Percentiles rank a stretch among this genome's conserved stretches.
phyloP scores from a whole-genome alignment of 2,113 vertebrate species.

The Condylura cristata region DNA sequence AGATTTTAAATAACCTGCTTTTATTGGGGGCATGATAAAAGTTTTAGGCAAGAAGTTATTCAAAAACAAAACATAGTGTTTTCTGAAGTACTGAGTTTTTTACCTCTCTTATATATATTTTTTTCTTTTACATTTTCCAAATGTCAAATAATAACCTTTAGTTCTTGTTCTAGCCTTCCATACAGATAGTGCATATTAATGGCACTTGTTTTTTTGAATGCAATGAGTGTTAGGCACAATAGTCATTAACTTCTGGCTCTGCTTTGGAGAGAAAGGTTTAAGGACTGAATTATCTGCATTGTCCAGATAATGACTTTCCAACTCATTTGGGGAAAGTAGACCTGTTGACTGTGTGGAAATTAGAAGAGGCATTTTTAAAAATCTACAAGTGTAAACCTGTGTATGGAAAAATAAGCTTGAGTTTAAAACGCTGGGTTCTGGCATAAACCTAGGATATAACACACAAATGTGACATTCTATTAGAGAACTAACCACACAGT shows the following conservation, averaged over 20 bases:
- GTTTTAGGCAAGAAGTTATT: constrained; percentile 35
- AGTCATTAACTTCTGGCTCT: constrained; percentile 75
- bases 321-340: constrained; percentile 19
- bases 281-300: constrained; percentile 43
- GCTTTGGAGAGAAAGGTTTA: constrained; percentile 60
- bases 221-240: constrained; percentile 77
- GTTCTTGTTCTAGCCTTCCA: constrained; percentile 70
- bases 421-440: constrained; percentile 35
- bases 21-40: background rate
- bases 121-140: constrained; percentile 31
- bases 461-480: background rate
- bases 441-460: background rate
- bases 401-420: background rate
- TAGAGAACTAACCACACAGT: rapidly evolving
- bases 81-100: constrained; percentile 59
- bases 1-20: background rate
- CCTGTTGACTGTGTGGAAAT: background rate
- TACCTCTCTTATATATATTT: background rate
- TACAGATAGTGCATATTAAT: constrained; percentile 81
- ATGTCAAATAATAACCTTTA: constrained; percentile 15
- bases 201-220: constrained; percentile 83
- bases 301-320: background rate
- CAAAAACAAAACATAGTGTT: constrained; percentile 20
- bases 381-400: constrained; percentile 10
- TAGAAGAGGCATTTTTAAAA: constrained; percentile 17